These are phyloP conservation scores for Pterocles orientalis DNA, from an alignment of 2,113 vertebrate genomes.

Conservation along the genomic window DNA sequence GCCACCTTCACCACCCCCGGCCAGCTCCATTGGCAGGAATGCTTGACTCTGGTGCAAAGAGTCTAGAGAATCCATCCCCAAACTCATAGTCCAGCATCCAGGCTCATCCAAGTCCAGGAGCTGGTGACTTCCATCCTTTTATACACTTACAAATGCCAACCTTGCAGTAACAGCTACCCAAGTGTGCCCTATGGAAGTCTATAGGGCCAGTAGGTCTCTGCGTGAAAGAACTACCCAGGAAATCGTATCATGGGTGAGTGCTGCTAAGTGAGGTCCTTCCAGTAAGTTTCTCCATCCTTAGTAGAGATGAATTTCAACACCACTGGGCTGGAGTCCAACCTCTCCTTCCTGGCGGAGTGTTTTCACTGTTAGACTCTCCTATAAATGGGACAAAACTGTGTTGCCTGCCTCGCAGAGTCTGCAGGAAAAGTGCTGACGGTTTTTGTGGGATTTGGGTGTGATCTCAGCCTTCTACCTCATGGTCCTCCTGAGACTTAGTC, in stretches of 20 bases:
- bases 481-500: not conserved
- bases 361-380: not conserved
- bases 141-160: not conserved
- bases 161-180: not conserved
- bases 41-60: not conserved
- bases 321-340: not conserved
- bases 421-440: not conserved
- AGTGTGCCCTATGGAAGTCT: fast-evolving
- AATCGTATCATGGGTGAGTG: not conserved
- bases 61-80: not conserved
- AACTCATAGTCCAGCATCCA: not conserved
- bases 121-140: not conserved
- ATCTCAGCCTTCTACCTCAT: not conserved
- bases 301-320: not conserved
- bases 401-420: not conserved
- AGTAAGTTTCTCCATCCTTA: not conserved
- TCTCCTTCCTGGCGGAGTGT: not conserved
- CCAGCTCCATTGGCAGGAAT: not conserved
- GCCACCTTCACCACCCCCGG: not conserved
- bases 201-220: not conserved
- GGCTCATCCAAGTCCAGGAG: not conserved
- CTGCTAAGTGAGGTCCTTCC: not conserved
- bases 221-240: not conserved
- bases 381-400: not conserved
- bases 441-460: not conserved